phyloP scores from a whole-genome alignment of 2,113 vertebrate genomes.

The Turnix velox region DNA sequence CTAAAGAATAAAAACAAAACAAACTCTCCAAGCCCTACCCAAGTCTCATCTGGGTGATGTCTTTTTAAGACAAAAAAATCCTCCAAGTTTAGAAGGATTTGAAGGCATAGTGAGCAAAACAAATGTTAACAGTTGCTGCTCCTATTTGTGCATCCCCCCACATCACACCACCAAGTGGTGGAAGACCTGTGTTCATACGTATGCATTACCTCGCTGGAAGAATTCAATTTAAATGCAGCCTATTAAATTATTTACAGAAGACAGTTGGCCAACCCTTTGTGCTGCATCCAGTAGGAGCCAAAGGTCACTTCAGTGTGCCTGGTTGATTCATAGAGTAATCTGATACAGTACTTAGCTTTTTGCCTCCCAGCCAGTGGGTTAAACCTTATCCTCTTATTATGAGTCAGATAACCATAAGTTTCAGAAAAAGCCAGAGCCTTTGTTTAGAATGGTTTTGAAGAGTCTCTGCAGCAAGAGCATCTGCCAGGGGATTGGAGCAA shows the following conservation, averaged over 20 bases:
- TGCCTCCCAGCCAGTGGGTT: slow-evolving; percentile 18
- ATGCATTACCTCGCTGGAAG: neutral
- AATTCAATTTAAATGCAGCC: slow-evolving; percentile 46
- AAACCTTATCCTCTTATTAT: slow-evolving; percentile 60
- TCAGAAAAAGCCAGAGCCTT: neutral
- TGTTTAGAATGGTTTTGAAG: slow-evolving; percentile 44
- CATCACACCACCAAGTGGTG: neutral
- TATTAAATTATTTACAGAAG: slow-evolving; percentile 83
- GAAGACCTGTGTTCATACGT: neutral
- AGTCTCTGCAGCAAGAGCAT: neutral
- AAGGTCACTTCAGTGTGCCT: slow-evolving; percentile 67
- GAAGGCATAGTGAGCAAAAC: neutral
- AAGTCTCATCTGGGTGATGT: neutral
- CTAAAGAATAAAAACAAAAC: neutral
- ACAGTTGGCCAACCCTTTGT: slow-evolving; percentile 68
- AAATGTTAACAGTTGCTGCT: neutral
- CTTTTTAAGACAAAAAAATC: neutral
- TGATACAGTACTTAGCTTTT: slow-evolving; percentile 59
- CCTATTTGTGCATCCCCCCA: neutral
- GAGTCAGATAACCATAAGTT: slow-evolving; percentile 46
- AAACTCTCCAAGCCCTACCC: neutral
- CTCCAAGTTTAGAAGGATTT: neutral
- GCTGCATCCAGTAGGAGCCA: slow-evolving; percentile 53
- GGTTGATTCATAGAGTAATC: slow-evolving; percentile 67
- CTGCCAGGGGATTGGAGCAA: neutral